Percentiles rank a stretch among this genome's conserved stretches.
These are phyloP conservation scores for Oophaga sylvatica DNA, from an alignment of 2,797 vertebrate species.

Conservation along the genomic window DNA sequence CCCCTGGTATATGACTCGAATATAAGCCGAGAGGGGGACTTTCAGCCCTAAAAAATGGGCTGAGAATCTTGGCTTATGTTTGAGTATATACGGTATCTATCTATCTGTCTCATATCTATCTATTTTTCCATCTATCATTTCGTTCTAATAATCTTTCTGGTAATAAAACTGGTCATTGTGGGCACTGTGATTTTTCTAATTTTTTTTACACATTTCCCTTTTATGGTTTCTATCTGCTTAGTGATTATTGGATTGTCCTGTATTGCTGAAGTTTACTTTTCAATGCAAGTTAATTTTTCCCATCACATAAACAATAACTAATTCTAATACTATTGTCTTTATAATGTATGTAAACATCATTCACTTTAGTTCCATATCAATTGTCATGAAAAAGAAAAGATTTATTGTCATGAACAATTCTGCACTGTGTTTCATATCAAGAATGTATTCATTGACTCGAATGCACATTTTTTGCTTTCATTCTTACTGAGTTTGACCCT, in stretches of 20 bases:
- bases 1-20: no score
- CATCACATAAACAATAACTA: neutral
- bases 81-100: no score
- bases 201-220: neutral
- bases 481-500: constrained; percentile 25
- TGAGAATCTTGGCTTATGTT: no score
- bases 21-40: no score
- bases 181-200: neutral
- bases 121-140: no score
- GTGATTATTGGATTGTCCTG: neutral
- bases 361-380: constrained; percentile 4
- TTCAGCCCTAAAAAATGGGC: no score
- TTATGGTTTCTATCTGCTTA: neutral
- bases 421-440: constrained; percentile 18
- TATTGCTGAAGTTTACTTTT: neutral
- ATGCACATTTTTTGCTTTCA: constrained; percentile 5
- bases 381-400: constrained; percentile 20
- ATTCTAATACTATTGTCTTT: neutral
- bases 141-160: no score
- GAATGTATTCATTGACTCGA: neutral
- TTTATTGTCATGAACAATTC: constrained; percentile 11
- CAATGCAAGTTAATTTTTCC: neutral
- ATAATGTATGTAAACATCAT: neutral
- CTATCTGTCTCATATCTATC: no score
- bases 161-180: no score